Base-by-base conservation (phyloP, 2,888 invertebrate species). In the Suillia variegata region DNA sequence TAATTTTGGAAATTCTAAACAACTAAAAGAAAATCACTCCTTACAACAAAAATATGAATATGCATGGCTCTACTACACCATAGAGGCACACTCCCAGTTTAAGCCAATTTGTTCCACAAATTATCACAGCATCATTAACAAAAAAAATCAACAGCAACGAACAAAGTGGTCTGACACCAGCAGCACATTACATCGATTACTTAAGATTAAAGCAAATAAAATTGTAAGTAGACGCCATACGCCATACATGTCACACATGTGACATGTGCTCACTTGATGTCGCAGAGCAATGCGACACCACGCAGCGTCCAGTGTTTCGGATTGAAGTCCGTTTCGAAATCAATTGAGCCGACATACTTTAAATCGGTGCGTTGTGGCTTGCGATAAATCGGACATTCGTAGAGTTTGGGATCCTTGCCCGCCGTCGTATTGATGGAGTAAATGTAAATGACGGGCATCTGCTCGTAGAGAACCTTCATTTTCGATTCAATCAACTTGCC, bases 351-450 rank as follows among this genome's bases (percentile, higher is more conserved):
- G 53, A 98, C 95, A 83, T 97, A 98, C 78, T 96, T 97, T 56
- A 91, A 88, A 83, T 98, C 97, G 0, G 97, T 97, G 66, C 98
- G 85, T 74, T 93, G 92, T 0, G 96, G 96, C 77, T 98, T 98
- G 70, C 96, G 88, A 82, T 98, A 98, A 67, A 98, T 96, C 0
- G 98, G 98, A 76, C 98, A 98, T 79, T 97, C 96, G 80, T 98
- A 98, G 8, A 96, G 84, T 69, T 91, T 89, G 0, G 93, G 92
- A 82, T 94, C 93, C 81, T 95, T 95, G 13, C 94, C 94, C 17
- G 95, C 91, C 5, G 95, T 95, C 1, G 94, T 94, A 81, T 95
- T 94, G 71, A 96, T 94, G 1, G 97, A 95, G 76, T 94, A 96
- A 70, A 98, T 94, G 79, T 96, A 97, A 70, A 97, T 94, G 5